Conservation (phyloP, 2,797 vertebrate genomes). For the Taenioides sp. region DNA sequence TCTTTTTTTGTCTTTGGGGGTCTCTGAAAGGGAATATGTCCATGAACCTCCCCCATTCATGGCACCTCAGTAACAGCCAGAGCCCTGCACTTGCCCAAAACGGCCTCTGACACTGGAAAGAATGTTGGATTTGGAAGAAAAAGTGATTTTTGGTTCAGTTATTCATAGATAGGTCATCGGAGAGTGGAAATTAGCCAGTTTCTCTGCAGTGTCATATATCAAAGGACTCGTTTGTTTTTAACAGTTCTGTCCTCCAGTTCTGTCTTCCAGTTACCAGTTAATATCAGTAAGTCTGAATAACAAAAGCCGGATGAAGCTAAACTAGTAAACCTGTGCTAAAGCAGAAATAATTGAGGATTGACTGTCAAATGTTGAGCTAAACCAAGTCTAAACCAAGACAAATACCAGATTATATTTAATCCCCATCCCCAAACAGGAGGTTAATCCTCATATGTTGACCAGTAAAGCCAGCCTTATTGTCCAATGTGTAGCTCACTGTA, state of each 20-base stretch:
- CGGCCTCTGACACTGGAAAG: slow-evolving; percentile 9
- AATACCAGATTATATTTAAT: neutral
- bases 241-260: no score
- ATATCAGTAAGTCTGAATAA: no score
- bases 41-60: slow-evolving; percentile 25
- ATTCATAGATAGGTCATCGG: neutral
- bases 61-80: slow-evolving; percentile 21
- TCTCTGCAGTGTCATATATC: neutral
- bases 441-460: neutral
- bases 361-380: no score
- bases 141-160: slow-evolving; percentile 7
- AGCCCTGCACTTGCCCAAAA: slow-evolving; percentile 24
- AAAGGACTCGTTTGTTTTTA: no score
- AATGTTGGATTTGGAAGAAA: slow-evolving; percentile 5
- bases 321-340: neutral
- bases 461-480: neutral
- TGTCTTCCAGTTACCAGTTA: no score
- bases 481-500: neutral
- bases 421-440: neutral
- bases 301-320: neutral
- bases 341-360: neutral
- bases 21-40: slow-evolving; percentile 53
- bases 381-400: neutral
- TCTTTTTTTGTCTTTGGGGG: slow-evolving; percentile 42
- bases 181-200: slow-evolving; percentile 18